These are phyloP conservation scores for Drosophila ohnishii DNA, from an alignment of 1,140 invertebrate species.

Conservation along the genomic window DNA sequence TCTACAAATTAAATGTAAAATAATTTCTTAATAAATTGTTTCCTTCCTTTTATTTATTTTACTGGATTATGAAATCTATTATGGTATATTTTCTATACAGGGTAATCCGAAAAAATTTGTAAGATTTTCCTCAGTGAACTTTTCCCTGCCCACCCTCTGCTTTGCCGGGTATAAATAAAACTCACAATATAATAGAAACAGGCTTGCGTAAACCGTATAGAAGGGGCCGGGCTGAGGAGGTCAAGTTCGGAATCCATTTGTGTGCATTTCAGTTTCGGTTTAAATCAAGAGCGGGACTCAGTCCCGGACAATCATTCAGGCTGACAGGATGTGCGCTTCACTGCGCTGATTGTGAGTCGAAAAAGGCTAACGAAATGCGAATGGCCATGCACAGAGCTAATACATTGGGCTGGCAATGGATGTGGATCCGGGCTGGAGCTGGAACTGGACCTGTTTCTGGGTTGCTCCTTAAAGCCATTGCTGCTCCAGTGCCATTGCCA, in stretches of 20 bases:
- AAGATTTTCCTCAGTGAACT: conserved; percentile 7
- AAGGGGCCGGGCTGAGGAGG: conserved; percentile 9
- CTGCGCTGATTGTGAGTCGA: conserved; percentile 71
- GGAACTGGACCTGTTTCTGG: neutral
- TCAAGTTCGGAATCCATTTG: conserved; percentile 76
- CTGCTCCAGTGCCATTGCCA: conserved; percentile 2
- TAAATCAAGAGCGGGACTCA: conserved; percentile 67
- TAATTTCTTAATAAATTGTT: too few species aligned
- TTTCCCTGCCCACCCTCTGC: neutral
- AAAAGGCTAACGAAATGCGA: conserved; percentile 72
- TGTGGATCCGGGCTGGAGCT: neutral
- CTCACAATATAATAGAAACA: conserved; percentile 66
- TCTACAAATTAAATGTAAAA: too few species aligned
- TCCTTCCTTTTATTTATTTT: too few species aligned
- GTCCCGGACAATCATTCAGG: conserved; percentile 69
- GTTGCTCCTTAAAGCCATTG: conserved; percentile 19
- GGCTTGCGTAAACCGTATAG: conserved; percentile 11
- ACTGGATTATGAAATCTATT: too few species aligned
- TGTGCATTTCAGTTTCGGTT: conserved; percentile 79
- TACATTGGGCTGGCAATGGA: conserved; percentile 15
- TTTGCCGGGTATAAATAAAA: conserved; percentile 49
- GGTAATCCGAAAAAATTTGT: neutral
- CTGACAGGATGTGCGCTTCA: conserved; percentile 79
- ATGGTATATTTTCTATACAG: neutral
- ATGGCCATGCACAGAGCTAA: conserved; percentile 41